Evolutionary conservation across 2,888 invertebrate genomes (phyloP).

Genomic region (Agrochola macilenta): DNA sequence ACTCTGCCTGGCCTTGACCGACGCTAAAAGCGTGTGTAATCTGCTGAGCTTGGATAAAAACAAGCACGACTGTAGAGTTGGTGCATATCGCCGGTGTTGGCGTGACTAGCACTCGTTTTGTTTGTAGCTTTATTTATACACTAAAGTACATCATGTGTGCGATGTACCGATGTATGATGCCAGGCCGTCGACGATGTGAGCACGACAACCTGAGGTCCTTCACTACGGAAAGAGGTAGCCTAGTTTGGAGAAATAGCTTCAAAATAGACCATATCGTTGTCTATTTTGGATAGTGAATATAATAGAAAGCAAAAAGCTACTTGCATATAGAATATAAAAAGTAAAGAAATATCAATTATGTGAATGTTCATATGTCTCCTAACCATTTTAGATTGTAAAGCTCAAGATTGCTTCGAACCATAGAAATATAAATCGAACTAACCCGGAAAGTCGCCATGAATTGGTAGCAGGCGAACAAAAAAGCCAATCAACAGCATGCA

Average conservation of each 20-base stretch:
- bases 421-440: neutral
- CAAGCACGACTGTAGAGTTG: conserved; percentile 38
- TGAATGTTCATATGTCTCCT: neutral
- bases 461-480: conserved; percentile 11
- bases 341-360: no score
- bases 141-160: conserved; percentile 20
- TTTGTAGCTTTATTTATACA: conserved; percentile 43
- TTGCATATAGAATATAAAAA: neutral
- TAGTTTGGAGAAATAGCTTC: conserved; percentile 7
- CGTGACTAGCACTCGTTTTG: conserved; percentile 44
- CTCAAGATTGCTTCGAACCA: neutral
- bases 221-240: conserved; percentile 6
- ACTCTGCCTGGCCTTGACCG: conserved; percentile 60
- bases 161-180: conserved; percentile 40
- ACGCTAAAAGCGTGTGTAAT: conserved; percentile 51
- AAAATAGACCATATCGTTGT: neutral
- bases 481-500: conserved; percentile 25
- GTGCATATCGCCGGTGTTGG: conserved; percentile 32
- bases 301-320: neutral
- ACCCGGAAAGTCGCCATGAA: conserved; percentile 5
- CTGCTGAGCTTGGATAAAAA: conserved; percentile 47
- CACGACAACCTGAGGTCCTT: conserved; percentile 8
- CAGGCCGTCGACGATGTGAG: conserved; percentile 7
- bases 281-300: neutral
- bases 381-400: conserved; percentile 2